Base-by-base conservation (phyloP, 2,888 invertebrate genomes). In the Sylvicola fuscatus region DNA sequence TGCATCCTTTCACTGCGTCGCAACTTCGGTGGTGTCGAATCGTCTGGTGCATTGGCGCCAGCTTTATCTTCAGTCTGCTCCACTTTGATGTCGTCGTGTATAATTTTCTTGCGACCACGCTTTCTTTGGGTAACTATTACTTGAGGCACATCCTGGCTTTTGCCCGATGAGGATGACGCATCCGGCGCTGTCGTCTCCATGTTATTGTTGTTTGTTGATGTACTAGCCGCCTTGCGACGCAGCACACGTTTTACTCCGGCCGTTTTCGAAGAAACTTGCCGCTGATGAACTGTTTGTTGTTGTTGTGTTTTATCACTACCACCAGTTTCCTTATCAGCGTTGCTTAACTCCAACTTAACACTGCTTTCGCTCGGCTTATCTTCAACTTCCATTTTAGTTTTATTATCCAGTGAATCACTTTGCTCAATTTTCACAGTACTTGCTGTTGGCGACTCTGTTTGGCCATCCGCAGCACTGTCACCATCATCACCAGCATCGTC, bases 271-370 rank as follows among this genome's bases (percentile, higher is more conserved):
- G 27, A 12, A 32, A 31, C 16, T 37, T 32, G 21, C 29, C 29
- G 37, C 37, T 32, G 36, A 8, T 32, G 32, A 32, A 27, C n/a
- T n/a, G n/a, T 21, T 21, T 21, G 32, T 36, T 36, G 30, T 36
- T 31, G 31, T 36, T 32, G 36, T 6, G 11, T 17, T 35, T 35
- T 38, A 35, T 38, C 35, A 35, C 28, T 32, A 34, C 35, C 34
- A 31, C 31, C 8, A 21, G 8, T 8, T 6, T 21, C 8, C 21
- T 21, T 21, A 21, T 21, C 21, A 21, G 5, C 32, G 37, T 37
- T 33, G 33, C 32, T 32, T 32, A 37, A 29, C 33, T 33, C 28
- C 33, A 33, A 29, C 33, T 37, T 37, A 32, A 33, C 37, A 33
- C 33, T 37, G 33, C 32, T 33, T 33, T 37, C 29, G 33, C 33